Evolutionary conservation across 2,113 vertebrate species (phyloP), one percentile per base, ranked within the genome.

Genomic region (Bothrops jararaca): DNA sequence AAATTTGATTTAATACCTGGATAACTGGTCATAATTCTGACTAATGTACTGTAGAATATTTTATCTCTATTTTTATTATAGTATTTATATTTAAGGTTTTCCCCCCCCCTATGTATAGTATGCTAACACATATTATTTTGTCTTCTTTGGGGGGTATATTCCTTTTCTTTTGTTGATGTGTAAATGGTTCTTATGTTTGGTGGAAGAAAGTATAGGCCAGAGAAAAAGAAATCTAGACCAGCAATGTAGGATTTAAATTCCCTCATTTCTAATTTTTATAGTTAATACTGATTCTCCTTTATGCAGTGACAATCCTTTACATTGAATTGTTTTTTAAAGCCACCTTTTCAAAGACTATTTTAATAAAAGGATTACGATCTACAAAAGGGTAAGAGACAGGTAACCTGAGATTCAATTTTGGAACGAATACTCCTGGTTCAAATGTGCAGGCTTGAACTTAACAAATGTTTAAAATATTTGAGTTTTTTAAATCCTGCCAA

Each of bases 401-500:
- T 98, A 98, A 98, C 95, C 85, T 39, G 97, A 98, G 97, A 97
- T 95, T 94, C 89, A 96, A 96, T 97, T 97, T 96, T 96, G 97
- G 96, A 97, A 97, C 89, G 94, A 95, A 97, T 95, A 95, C 97
- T 97, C 97, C 95, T 97, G 96, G 97, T 97, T 98, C 97, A 97
- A 97, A 98, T 98, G 96, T 98, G 97, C 98, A 98, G 97, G 98
- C 97, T 98, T 87, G 3, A 97, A 98, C 98, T 97, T 97, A 98
- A 98, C 97, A 98, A 98, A 98, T 98, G 98, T 98, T 97, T 98
- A 98, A 98, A 98, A 98, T 98, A 98, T 97, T 97, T 98, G 97
- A 97, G 97, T 97, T 98, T 98, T 97, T 96, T 95, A 97, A 96
- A 97, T 95, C 91, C 95, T 97, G 98, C 98, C 98, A 98, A 98